Evolutionary conservation across 2,797 vertebrate genomes (phyloP).

Genomic region (Agapornis canus): DNA sequence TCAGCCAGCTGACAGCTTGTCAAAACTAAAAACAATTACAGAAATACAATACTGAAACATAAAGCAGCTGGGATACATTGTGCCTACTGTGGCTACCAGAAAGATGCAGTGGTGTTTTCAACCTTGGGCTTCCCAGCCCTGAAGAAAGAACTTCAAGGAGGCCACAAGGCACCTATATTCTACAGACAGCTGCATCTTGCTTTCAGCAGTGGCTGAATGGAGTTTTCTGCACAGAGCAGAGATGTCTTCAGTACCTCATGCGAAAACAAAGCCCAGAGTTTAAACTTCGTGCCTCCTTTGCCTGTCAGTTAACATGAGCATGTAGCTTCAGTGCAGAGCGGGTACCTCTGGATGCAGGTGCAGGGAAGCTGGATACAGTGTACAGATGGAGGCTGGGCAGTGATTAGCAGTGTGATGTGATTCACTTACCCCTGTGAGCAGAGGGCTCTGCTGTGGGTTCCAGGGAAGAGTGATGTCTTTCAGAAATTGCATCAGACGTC

Average conservation of each 20-base stretch:
- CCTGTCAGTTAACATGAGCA: background rate
- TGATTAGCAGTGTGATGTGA: background rate
- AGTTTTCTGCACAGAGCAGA: background rate
- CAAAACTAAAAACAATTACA: background rate
- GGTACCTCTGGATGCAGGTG: background rate
- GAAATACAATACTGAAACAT: background rate
- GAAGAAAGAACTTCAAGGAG: background rate
- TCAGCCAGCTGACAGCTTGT: background rate
- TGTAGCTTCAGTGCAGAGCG: background rate
- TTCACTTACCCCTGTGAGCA: background rate
- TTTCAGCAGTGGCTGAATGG: background rate
- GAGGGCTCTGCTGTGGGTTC: background rate
- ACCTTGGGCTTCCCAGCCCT: background rate
- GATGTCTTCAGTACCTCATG: background rate
- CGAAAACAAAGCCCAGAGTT: background rate
- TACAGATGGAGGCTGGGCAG: background rate
- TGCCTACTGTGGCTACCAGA: background rate
- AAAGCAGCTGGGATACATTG: background rate
- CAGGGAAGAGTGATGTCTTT: background rate
- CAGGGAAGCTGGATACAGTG: background rate
- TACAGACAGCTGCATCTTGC: background rate
- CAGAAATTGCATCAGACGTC: background rate
- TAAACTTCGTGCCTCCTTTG: background rate
- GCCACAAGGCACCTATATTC: background rate
- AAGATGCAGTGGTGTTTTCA: background rate